phyloP scores from a whole-genome alignment of 2,113 vertebrate species.

The Rhinopithecus roxellana region DNA sequence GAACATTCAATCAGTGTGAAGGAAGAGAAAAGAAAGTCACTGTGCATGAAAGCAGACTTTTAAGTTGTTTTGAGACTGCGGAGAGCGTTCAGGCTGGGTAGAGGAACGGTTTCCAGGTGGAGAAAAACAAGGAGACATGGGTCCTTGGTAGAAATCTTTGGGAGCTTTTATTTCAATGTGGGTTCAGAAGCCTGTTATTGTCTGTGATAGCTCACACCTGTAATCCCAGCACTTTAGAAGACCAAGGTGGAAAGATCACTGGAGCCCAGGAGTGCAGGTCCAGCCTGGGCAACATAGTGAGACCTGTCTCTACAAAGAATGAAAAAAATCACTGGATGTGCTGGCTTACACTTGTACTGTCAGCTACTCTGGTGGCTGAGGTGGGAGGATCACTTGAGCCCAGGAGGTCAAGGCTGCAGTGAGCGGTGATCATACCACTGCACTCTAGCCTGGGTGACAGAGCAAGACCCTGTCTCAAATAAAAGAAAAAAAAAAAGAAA shows the following conservation, averaged over 20 bases:
- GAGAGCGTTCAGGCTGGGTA: background rate
- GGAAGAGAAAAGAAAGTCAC: background rate
- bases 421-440: background rate
- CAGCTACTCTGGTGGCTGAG: background rate
- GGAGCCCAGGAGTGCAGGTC: background rate
- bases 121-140: background rate
- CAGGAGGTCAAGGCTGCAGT: background rate
- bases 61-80: background rate
- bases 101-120: background rate
- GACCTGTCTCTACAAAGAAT: background rate
- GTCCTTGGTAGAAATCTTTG: background rate
- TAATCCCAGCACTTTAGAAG: background rate
- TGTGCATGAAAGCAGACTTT: background rate
- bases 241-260: background rate
- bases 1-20: background rate
- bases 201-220: too few relatives aligned
- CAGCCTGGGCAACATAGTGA: background rate
- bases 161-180: background rate
- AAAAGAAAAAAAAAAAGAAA: too few relatives aligned
- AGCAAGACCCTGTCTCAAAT: too few relatives aligned
- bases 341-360: background rate
- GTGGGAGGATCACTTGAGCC: background rate
- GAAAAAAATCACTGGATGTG: background rate
- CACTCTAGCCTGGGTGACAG: background rate
- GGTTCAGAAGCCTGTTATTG: background rate